Evolutionary conservation across 2,888 invertebrate species (phyloP).

Genomic region (Rhimphoctona megacephalus): DNA sequence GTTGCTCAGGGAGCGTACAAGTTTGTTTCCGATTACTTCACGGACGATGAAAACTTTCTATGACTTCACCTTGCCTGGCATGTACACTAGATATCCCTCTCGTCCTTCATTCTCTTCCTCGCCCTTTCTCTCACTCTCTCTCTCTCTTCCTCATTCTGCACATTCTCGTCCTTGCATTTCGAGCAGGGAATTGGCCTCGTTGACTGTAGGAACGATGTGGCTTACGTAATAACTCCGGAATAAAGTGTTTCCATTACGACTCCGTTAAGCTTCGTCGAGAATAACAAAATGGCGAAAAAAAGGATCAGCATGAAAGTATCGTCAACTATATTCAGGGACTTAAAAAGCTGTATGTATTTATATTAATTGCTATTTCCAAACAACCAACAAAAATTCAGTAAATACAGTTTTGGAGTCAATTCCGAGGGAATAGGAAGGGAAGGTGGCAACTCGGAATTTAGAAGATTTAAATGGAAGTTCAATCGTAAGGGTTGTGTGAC

Average conservation of each 20-base stretch:
- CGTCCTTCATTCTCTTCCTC: background rate
- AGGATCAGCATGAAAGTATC: conserved; percentile 10
- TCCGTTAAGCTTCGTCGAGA: conserved; percentile 35
- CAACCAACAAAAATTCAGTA: background rate
- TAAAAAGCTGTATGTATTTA: background rate
- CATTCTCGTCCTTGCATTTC: conserved; percentile 21
- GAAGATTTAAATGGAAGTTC: no score
- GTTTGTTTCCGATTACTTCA: conserved; percentile 66
- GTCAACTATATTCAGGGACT: background rate
- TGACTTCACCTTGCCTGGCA: conserved; percentile 42
- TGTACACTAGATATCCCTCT: conserved; percentile 19
- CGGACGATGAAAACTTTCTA: conserved; percentile 62
- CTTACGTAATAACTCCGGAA: conserved; percentile 39
- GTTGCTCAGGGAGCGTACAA: conserved; percentile 50
- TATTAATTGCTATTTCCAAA: background rate
- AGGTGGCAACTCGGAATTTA: background rate
- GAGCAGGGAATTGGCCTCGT: conserved; percentile 37
- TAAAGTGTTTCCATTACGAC: conserved; percentile 51
- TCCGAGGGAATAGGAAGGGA: background rate
- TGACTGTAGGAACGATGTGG: conserved; percentile 21
- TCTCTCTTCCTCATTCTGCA: background rate
- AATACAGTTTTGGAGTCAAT: background rate
- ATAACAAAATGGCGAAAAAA: conserved; percentile 41
- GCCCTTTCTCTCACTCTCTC: background rate
- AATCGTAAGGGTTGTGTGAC: background rate